Base-by-base conservation (phyloP, 1,140 invertebrate genomes). In the Medauroidea extradentata region DNA sequence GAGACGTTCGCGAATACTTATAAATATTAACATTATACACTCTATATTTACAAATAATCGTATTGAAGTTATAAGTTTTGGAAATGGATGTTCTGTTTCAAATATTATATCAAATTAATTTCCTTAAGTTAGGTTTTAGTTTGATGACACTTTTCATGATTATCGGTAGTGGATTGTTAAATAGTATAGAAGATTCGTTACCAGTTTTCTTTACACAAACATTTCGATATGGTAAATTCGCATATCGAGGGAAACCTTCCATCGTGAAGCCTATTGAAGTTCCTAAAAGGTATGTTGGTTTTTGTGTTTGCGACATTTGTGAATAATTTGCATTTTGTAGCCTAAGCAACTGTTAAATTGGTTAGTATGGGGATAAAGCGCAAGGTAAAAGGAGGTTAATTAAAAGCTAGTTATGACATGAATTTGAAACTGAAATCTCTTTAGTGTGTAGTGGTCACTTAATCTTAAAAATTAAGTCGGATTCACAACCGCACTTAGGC, bases 191-290 rank as follows among this genome's bases (percentile, higher is more conserved):
- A 69, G 68, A 79, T 25, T 75, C 83, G 70, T 64, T 90, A 24
- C 87, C 89, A 1, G 68, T 71, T 13, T 77, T 81, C 60, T 72
- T 90, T 2, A 78, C 73, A 7, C 81, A 84, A 68, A 74, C 75
- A 0, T 86, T 82, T 69, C 77, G 81, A 18, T 89, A 87, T 68
- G 88, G 88, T 13, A 88, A 87, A 72, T 86, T 83, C 69, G 74
- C 79, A 1, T 78, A 79, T 60, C 78, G 78, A 63, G 77, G 75
- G 0, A 71, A 72, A 13, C 75, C 81, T 34, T 70, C 74, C 19
- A 65, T 81, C 39, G 62, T 85, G 11, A 72, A 73, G 42, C 67
- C 72, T 53, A 63, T 82, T 27, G 84, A 90, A 75, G 75, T 91
- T 46, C 86, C 88, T 0, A 91, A 90, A 73, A 79, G 83, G 55